Evolutionary conservation across 1,140 invertebrate genomes (phyloP).

Genomic region (Diachasmimorpha longicaudata): DNA sequence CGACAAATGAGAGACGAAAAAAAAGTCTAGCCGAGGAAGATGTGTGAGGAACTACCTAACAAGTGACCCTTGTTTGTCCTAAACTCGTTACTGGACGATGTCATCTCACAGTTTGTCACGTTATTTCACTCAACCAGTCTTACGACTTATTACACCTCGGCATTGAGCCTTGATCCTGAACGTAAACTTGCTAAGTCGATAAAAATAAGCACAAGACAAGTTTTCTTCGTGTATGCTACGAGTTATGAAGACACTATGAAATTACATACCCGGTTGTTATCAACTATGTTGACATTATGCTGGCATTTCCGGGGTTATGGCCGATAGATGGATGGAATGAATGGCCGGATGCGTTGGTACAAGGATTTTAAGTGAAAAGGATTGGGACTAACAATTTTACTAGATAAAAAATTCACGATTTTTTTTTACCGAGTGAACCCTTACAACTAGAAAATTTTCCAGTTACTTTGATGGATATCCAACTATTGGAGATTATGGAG

Average conservation of each 20-base stretch:
- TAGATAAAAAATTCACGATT: too few species aligned
- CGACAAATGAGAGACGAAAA: background rate
- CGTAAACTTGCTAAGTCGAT: constrained; percentile 18
- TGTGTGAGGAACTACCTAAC: constrained; percentile 23
- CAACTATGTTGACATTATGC: too few species aligned
- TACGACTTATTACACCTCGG: background rate
- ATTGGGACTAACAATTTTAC: too few species aligned
- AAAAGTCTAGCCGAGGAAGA: background rate
- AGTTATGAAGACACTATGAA: background rate
- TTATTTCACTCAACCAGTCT: background rate
- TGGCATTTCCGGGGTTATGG: too few species aligned
- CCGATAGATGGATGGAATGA: too few species aligned
- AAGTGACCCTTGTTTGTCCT: constrained; percentile 37
- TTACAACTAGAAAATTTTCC: too few species aligned
- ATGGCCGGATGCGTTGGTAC: too few species aligned
- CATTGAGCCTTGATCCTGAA: background rate
- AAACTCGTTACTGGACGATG: constrained; percentile 35
- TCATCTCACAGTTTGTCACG: background rate
- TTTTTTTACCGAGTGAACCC: too few species aligned
- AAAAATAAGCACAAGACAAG: constrained; percentile 14
- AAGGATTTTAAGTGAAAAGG: too few species aligned
- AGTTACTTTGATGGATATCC: too few species aligned
- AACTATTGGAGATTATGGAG: too few species aligned
- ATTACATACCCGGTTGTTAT: background rate
- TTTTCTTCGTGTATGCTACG: background rate